A percentile compares a stretch with the other conserved stretches of the same genome.
Evolutionary conservation across 1,140 invertebrate genomes (phyloP).

Genomic region (Drosophila albomicans): DNA sequence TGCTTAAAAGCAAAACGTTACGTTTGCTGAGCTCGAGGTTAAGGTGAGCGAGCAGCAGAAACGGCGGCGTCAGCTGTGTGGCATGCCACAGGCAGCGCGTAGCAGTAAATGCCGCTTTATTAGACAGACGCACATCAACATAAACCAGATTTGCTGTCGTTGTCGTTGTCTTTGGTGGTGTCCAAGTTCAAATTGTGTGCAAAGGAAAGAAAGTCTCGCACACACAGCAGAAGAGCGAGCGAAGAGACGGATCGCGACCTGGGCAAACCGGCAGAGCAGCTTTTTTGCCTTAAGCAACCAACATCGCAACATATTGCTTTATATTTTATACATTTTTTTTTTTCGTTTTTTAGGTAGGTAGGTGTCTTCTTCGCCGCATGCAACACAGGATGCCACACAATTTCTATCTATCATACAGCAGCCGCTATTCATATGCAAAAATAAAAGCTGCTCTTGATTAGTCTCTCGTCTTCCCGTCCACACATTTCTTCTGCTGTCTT

Average conservation of each 20-base stretch:
- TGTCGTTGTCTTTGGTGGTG: slow-evolving; percentile 43
- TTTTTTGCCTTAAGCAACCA: slow-evolving; percentile 60
- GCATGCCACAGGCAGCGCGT: slow-evolving; percentile 25
- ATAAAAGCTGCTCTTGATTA: slow-evolving; percentile 15
- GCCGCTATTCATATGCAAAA: slow-evolving; percentile 39
- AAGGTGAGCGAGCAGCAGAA: slow-evolving; percentile 32
- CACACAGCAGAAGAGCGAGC: slow-evolving; percentile 23
- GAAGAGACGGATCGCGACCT: slow-evolving; percentile 63
- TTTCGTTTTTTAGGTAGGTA: slow-evolving; percentile 1
- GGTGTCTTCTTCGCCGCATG: slow-evolving; percentile 39
- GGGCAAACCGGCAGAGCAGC: slow-evolving; percentile 80
- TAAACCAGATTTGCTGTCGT: slow-evolving; percentile 71
- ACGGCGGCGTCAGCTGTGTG: slow-evolving; percentile 1
- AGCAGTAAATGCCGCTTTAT: slow-evolving; percentile 69
- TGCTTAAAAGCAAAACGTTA: slow-evolving; percentile 37
- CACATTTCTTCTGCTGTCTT: background rate
- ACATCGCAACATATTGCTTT: slow-evolving; percentile 32
- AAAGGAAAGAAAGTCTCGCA: slow-evolving; percentile 76
- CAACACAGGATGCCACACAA: slow-evolving; percentile 31
- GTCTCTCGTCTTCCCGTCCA: slow-evolving; percentile 6
- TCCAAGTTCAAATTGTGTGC: slow-evolving; percentile 81
- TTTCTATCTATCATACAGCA: background rate
- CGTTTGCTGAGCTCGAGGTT: slow-evolving; percentile 24
- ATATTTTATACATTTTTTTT: slow-evolving; percentile 28
- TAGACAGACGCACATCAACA: slow-evolving; percentile 61